Base-by-base conservation (phyloP, 2,888 invertebrate genomes). In the Cheiracanthium punctorium region DNA sequence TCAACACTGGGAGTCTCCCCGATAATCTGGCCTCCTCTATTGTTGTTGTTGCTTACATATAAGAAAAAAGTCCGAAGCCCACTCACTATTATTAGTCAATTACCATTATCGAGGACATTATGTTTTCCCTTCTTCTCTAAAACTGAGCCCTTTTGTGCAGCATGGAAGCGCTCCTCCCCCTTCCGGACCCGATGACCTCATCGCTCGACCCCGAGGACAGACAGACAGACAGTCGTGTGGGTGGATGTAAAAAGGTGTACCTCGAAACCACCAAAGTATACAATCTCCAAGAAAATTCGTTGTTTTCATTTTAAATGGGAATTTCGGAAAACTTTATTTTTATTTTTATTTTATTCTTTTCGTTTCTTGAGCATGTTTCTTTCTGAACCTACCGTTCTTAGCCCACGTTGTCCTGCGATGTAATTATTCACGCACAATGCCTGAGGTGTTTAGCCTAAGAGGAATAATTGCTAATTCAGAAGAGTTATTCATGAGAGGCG, bases 141-240 rank as follows among this genome's bases (percentile, higher is more conserved):
- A 17, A 67, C 67, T 48, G 58, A 76, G 77, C 65, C 77, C 72
- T 82, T 77, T 82, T 82, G 72, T 82, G 82, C 67, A 77, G 82
- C 65, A 48, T 65, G 72, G 37, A 33, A 20, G 7, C 24, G 72
- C 75, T 24, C 77, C 82, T 82, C 82, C 72, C 24, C 52, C 77
- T 82, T 82, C 82, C 82, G 82, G 82, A 82, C 82, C 77, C 67
- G 77, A 67, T 82, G 82, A 82, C 82, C 77, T 82, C 82, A 82
- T 71, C 76, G 73, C 52, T 32, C 48, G 28, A 58, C 17, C 52
- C 58, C 79, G 28, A n/a, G 29, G 33, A 37, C 17, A 58, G 77
- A 69, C 52, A 67, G 52, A 43, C 30, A 48, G 29, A 52, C 20
- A 30, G 12, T 17, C n/a, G 20, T 24, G 70, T 76, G 64, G 75